phyloP scores from a whole-genome alignment of 2,113 vertebrate species.

The Burhinus oedicnemus region DNA sequence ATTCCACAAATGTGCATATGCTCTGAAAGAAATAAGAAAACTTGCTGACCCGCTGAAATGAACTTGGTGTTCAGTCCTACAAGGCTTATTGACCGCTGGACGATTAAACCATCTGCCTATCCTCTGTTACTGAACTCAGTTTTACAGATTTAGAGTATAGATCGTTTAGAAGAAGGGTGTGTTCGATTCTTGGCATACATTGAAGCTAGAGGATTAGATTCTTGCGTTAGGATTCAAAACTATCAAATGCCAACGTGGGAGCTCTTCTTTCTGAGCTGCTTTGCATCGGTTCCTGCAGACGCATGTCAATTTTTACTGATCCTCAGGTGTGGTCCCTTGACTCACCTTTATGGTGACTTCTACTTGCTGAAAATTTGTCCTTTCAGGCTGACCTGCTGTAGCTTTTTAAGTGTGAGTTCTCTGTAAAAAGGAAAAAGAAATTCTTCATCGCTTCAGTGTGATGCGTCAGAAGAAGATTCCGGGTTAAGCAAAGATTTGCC shows the following conservation, averaged over 20 bases:
- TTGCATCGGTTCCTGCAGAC: accelerated
- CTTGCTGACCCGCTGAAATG: neutral
- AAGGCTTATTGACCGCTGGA: neutral
- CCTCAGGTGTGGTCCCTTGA: neutral
- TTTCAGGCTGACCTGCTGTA: neutral
- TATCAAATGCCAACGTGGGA: neutral
- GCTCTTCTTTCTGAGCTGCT: neutral
- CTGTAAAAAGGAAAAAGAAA: neutral
- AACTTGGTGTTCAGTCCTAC: neutral
- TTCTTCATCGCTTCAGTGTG: accelerated
- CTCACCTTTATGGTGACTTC: neutral
- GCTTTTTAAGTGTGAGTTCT: neutral
- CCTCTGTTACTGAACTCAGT: neutral
- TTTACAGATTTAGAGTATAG: neutral
- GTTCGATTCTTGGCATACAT: accelerated
- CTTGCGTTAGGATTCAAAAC: accelerated
- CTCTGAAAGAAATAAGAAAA: neutral
- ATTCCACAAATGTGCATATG: accelerated
- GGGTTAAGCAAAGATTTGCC: neutral
- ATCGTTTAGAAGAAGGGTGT: neutral
- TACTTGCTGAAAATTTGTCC: neutral
- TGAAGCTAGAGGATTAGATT: neutral
- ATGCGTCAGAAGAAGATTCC: neutral
- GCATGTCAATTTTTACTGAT: accelerated
- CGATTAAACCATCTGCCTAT: neutral